Evolutionary conservation across 2,888 invertebrate species (phyloP).

Genomic region (Mythimna albipuncta): DNA sequence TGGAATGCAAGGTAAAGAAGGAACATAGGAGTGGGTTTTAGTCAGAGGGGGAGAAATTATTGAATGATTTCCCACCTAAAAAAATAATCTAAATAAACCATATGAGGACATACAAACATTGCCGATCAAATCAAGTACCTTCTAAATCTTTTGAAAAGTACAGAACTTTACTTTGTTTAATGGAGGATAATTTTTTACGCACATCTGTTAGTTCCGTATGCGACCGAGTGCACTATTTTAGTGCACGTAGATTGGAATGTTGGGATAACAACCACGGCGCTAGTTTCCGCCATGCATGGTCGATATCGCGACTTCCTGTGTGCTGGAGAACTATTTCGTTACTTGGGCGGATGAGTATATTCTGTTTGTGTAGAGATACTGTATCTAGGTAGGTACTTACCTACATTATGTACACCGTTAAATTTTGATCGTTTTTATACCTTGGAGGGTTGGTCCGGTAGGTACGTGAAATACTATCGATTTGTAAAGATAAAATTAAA

Average conservation of each 20-base stretch:
- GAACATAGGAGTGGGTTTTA: too few species aligned
- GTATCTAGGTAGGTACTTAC: not conserved
- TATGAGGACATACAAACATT: not conserved
- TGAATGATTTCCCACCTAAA: too few species aligned
- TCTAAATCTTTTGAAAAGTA: conserved; percentile 16
- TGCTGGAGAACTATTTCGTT: conserved; percentile 57
- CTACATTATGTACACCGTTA: too few species aligned
- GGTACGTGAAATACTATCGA: too few species aligned
- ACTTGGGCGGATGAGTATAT: conserved; percentile 18
- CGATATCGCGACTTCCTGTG: conserved; percentile 77
- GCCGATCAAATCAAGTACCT: not conserved
- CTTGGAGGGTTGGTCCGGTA: too few species aligned
- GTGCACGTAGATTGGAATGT: conserved; percentile 51
- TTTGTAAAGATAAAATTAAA: too few species aligned
- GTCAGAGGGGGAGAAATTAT: too few species aligned
- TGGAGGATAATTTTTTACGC: conserved; percentile 14
- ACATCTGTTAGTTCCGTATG: conserved; percentile 12
- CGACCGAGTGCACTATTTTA: conserved; percentile 46
- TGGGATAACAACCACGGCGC: conserved; percentile 62
- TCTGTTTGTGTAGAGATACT: conserved; percentile 14
- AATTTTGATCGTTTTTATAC: too few species aligned
- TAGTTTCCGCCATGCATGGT: conserved; percentile 72
- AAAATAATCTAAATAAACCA: not conserved
- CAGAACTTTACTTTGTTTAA: not conserved
- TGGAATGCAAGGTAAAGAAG: too few species aligned